Conservation (phyloP, 1,140 invertebrate species). For the Andrena cerasifolii region DNA sequence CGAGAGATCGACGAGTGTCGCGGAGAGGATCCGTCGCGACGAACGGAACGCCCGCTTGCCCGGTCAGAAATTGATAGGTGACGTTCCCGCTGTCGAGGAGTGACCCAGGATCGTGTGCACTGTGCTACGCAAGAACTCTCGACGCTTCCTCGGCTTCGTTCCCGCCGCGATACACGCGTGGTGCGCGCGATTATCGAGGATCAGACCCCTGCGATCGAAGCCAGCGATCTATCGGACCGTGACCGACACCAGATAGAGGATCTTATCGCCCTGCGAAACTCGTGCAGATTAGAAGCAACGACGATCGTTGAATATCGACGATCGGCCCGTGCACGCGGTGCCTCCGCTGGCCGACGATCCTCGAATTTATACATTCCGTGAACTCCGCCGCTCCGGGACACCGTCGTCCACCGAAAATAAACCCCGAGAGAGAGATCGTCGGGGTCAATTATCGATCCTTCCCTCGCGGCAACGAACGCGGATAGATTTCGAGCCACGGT, state of each 20-base stretch:
- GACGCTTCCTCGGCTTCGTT: background rate
- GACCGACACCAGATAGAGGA: background rate
- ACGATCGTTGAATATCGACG: background rate
- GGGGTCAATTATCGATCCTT: too few relatives aligned
- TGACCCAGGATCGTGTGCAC: too few relatives aligned
- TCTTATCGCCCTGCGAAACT: constrained; percentile 11
- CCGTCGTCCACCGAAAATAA: too few relatives aligned
- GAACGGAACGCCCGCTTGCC: background rate
- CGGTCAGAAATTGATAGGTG: constrained; percentile 24
- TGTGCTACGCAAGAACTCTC: too few relatives aligned
- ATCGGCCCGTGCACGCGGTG: too few relatives aligned
- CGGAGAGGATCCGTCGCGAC: constrained; percentile 32
- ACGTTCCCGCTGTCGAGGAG: too few relatives aligned
- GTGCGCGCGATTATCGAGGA: too few relatives aligned
- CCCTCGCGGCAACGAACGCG: too few relatives aligned
- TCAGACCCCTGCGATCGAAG: background rate
- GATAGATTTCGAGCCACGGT: too few relatives aligned
- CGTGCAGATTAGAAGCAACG: background rate
- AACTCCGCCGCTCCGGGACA: too few relatives aligned
- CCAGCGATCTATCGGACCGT: constrained; percentile 10
- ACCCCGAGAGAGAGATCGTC: too few relatives aligned
- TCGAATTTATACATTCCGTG: background rate
- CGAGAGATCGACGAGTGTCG: background rate
- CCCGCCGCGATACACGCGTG: background rate
- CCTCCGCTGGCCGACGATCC: too few relatives aligned